Base-by-base conservation (phyloP, 2,888 invertebrate genomes). In the Epinotia bilunana region DNA sequence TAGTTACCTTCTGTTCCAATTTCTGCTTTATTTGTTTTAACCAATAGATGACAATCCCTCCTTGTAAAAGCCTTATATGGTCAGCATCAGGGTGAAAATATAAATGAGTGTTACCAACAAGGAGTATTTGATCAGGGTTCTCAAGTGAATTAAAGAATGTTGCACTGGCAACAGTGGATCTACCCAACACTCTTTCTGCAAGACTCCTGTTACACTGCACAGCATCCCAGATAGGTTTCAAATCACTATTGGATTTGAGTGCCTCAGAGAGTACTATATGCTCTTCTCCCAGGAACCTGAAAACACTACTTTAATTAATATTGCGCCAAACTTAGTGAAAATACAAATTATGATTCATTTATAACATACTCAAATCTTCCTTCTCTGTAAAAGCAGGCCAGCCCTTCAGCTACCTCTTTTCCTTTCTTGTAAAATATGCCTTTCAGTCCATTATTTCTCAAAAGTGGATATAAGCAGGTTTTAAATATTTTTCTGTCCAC, bases 81-180 rank as follows among this genome's bases (percentile, higher is more conserved):
- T 98, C 97, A 7, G 99, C 97, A 88, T 97, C 96, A 0, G 98
- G 98, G 87, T 98, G 98, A 84, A 98, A 99, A 91, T 98, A 99
- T 65, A 99, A 94, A 94, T 99, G 99, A 1, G 98, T 98, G 85
- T 98, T 99, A 18, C 96, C 98, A 78, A 96, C 92, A 55, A 97
- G 85, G 53, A 97, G 82, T 73, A 96, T 89, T 81, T 96, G 95
- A 75, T 92, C 89, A 3, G 91, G 90, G 75, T 94, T 94, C 16
- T 95, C 95, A 77, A 91, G 86, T 2, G 95, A 95, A 80, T 95
- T 92, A 46, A 97, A 88, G 73, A 95, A 86, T 46, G 94, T 92
- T 18, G 94, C 95, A 91, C 96, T 96, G 33, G 96, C 86, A 7
- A 95, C 95, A n/a, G 97, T 97, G 53, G 96, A 95, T 79, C 96